Percentiles rank a stretch among this genome's conserved stretches.
phyloP scores from a whole-genome alignment of 2,113 vertebrate genomes.

The Calyptommatus sinebrachiatus region DNA sequence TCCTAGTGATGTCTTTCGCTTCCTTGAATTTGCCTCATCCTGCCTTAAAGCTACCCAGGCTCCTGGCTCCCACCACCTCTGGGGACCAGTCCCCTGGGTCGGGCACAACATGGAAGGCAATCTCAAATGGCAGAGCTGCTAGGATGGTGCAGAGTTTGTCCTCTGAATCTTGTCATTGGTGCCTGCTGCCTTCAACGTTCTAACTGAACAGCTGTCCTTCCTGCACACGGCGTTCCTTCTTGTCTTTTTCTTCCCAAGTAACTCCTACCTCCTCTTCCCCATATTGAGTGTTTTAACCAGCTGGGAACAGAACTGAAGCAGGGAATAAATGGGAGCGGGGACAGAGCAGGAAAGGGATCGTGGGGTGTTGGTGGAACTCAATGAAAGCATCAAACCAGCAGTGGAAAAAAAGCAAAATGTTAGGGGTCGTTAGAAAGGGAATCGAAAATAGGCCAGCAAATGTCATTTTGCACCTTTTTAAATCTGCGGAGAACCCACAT shows the following conservation, averaged over 20 bases:
- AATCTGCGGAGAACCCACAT: no score
- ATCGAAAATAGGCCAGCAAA: no score
- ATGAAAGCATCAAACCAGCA: no score
- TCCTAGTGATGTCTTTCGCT: no score
- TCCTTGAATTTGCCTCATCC: no score
- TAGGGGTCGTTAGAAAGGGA: no score
- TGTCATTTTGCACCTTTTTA: no score
- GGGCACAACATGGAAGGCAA: no score
- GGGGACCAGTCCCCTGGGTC: neutral
- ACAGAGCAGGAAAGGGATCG: neutral
- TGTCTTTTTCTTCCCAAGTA: neutral
- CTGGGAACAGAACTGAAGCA: neutral
- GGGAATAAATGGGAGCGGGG: neutral
- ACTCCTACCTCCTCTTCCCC: conserved; percentile 3
- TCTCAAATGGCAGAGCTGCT: neutral
- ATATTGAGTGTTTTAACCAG: neutral
- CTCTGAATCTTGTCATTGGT: neutral
- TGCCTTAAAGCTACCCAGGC: no score
- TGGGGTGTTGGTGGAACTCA: no score
- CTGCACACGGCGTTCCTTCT: neutral
- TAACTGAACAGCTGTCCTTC: conserved; percentile 12
- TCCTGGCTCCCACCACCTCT: neutral
- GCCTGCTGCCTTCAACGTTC: neutral
- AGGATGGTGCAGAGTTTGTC: neutral
- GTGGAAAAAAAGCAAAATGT: no score